Evolutionary conservation across 2,888 invertebrate genomes (phyloP).

Genomic region (Cheilosia impressa): DNA sequence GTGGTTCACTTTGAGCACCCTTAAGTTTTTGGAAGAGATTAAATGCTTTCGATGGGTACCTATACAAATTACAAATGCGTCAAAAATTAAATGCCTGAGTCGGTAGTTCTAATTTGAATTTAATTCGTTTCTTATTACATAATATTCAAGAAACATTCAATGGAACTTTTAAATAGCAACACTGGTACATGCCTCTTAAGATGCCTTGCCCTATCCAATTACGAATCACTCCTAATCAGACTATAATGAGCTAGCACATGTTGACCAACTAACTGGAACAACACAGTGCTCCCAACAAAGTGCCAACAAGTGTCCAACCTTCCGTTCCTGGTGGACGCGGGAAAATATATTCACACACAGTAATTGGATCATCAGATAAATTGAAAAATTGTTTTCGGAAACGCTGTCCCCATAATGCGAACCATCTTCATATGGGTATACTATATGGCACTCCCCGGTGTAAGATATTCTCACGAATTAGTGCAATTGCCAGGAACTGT

Average conservation of each 20-base stretch:
- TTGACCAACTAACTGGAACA: not conserved
- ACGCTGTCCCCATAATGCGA: conserved; percentile 3
- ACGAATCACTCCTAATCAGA: not conserved
- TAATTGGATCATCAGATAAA: conserved; percentile 76
- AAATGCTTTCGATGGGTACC: too few relatives aligned
- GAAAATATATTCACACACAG: conserved; percentile 45
- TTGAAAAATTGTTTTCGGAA: conserved; percentile 72
- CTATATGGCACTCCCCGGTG: conserved; percentile 15
- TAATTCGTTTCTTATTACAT: too few relatives aligned
- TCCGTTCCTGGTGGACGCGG: not conserved
- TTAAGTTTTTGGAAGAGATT: too few relatives aligned
- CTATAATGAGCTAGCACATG: not conserved
- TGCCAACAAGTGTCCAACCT: not conserved
- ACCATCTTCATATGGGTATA: not conserved
- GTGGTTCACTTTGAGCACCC: too few relatives aligned
- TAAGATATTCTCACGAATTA: conserved; percentile 72
- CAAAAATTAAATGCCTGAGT: too few relatives aligned
- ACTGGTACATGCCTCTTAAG: too few relatives aligned
- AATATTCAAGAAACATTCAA: too few relatives aligned
- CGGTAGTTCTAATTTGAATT: too few relatives aligned
- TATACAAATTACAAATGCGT: too few relatives aligned
- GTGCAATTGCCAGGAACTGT: conserved; percentile 67
- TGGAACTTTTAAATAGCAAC: too few relatives aligned
- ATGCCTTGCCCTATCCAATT: not conserved
- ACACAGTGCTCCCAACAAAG: not conserved